These are phyloP conservation scores for Drosophila mercatorum DNA, from an alignment of 2,888 invertebrate genomes.

Conservation along the genomic window DNA sequence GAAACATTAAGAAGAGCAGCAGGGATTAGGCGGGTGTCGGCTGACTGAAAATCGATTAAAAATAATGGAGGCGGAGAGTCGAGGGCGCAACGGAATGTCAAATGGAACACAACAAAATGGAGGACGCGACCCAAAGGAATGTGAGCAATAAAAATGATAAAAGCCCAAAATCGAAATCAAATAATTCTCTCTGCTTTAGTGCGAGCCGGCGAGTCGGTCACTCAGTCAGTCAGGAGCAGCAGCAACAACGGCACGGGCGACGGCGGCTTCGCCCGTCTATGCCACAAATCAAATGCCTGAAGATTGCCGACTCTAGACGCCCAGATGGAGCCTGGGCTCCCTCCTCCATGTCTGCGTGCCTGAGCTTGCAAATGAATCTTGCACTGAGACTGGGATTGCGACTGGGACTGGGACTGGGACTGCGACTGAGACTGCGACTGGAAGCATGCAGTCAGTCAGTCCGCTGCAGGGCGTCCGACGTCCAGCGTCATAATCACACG, in stretches of 20 bases:
- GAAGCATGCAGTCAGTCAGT: constrained; percentile 44
- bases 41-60: constrained; percentile 76
- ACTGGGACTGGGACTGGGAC: constrained; percentile 6
- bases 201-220: constrained; percentile 21
- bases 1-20: background rate
- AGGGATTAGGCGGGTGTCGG: constrained; percentile 18
- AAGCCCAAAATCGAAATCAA: constrained; percentile 54
- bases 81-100: constrained; percentile 68
- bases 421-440: constrained; percentile 25
- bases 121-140: constrained; percentile 29
- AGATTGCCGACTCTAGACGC: constrained; percentile 41
- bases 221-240: background rate
- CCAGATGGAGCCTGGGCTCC: constrained; percentile 37
- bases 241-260: constrained; percentile 1
- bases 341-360: background rate
- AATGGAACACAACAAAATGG: constrained; percentile 50
- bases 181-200: constrained; percentile 57
- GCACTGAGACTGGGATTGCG: background rate
- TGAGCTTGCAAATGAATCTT: constrained; percentile 49
- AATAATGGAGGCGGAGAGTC: constrained; percentile 45
- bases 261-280: constrained; percentile 62
- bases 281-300: constrained; percentile 74
- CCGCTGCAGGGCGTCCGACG: constrained; percentile 76
- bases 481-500: constrained; percentile 80
- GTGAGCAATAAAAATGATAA: constrained; percentile 71